Percentiles rank a stretch among this genome's conserved stretches.
phyloP scores from a whole-genome alignment of 1,140 invertebrate species.

The Belonocnema kinseyi region DNA sequence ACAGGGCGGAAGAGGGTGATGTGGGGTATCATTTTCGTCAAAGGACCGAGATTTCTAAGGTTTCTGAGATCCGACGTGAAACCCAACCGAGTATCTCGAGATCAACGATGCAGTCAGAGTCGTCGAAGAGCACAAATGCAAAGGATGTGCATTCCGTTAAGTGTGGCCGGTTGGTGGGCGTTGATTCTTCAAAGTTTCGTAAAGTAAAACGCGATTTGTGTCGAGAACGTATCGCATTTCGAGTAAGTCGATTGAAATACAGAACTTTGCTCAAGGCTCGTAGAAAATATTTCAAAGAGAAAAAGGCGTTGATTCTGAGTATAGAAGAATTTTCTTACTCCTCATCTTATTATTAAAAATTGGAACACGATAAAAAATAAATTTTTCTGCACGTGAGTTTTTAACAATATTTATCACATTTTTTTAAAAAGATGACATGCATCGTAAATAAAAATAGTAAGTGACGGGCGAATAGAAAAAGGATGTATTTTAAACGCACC shows the following conservation, averaged over 20 bases:
- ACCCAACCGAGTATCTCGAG: background rate
- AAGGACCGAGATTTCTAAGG: constrained; percentile 17
- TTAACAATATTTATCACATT: too few relatives aligned
- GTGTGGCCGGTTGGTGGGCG: background rate
- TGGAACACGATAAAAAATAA: too few relatives aligned
- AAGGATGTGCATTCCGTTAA: background rate
- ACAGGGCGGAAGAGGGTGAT: constrained; percentile 22
- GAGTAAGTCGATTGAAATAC: too few relatives aligned
- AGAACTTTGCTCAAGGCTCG: too few relatives aligned
- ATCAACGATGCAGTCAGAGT: constrained; percentile 14
- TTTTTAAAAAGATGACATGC: too few relatives aligned
- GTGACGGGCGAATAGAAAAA: constrained; percentile 46
- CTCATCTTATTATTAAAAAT: too few relatives aligned
- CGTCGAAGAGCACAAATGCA: background rate
- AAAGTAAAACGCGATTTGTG: background rate
- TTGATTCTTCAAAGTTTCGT: background rate
- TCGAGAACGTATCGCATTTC: too few relatives aligned
- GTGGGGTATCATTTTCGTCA: constrained; percentile 24
- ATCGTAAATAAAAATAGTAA: constrained; percentile 29
- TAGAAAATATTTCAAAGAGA: too few relatives aligned
- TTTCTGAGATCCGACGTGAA: constrained; percentile 1
- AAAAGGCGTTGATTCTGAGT: too few relatives aligned
- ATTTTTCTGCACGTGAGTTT: too few relatives aligned
- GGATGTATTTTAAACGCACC: constrained; percentile 41
- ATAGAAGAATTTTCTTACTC: too few relatives aligned